A percentile compares a stretch with the other conserved stretches of the same genome.
These are phyloP conservation scores for Pomacea canaliculata DNA, from an alignment of 2,888 invertebrate species.

Conservation along the genomic window DNA sequence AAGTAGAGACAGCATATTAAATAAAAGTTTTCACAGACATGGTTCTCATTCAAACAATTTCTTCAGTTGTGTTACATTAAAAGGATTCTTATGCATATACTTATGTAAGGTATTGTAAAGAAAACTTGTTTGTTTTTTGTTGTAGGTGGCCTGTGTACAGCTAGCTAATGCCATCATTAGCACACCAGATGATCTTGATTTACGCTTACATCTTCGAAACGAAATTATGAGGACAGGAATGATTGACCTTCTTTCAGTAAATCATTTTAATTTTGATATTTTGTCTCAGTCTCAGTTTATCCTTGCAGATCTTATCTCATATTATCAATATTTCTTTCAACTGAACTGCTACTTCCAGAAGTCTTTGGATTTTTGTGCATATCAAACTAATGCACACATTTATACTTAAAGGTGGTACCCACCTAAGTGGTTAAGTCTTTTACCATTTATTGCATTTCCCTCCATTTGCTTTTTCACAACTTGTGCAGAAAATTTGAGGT, in stretches of 20 bases:
- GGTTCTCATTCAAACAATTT: too few species aligned
- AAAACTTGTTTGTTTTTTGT: background rate
- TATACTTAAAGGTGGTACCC: too few species aligned
- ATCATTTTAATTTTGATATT: constrained; percentile 28
- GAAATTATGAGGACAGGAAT: constrained; percentile 95
- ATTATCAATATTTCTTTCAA: too few species aligned
- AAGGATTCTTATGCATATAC: too few species aligned
- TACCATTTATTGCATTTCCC: background rate
- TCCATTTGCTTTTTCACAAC: background rate
- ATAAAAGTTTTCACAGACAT: too few species aligned
- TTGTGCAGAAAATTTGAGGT: background rate
- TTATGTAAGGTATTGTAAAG: too few species aligned
- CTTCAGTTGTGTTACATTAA: too few species aligned
- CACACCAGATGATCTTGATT: constrained; percentile 91
- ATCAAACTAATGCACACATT: too few species aligned
- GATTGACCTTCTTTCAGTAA: constrained; percentile 81
- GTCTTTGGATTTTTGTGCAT: too few species aligned
- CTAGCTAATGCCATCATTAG: constrained; percentile 91
- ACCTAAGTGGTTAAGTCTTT: background rate
- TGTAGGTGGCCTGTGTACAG: constrained; percentile 87
- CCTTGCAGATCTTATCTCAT: too few species aligned
- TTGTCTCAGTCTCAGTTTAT: too few species aligned
- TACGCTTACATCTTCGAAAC: constrained; percentile 91
- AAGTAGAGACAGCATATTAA: background rate
- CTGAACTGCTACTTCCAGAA: too few species aligned